Conservation (phyloP, 2,797 vertebrate species). For the Adelosebastes latens region DNA sequence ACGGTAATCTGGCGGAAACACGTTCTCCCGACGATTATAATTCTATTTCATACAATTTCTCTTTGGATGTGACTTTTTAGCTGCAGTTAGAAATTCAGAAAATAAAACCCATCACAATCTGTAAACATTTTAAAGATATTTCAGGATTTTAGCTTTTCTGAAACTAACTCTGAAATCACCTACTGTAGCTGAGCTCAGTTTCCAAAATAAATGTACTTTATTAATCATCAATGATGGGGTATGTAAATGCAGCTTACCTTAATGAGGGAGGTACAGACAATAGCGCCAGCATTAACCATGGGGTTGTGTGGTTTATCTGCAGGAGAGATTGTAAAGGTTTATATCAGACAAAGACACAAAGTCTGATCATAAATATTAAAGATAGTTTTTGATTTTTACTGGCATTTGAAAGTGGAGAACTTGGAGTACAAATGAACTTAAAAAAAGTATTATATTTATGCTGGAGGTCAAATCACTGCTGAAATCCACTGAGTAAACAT, state of each 20-base stretch:
- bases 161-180: background rate
- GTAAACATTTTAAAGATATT: background rate
- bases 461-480: background rate
- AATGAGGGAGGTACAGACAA: constrained; percentile 97
- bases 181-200: background rate
- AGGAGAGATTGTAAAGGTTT: constrained; percentile 34
- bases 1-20: constrained; percentile 56
- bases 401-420: background rate
- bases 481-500: background rate
- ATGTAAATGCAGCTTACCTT: constrained; percentile 86
- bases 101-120: background rate
- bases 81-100: background rate
- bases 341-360: background rate
- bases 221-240: background rate
- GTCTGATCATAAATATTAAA: background rate
- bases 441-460: background rate
- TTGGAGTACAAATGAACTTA: background rate
- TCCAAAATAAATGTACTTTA: background rate
- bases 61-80: background rate
- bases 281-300: constrained; percentile 99
- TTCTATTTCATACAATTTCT: constrained; percentile 5
- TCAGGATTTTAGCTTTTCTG: background rate
- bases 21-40: constrained; percentile 8
- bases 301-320: constrained; percentile 98
- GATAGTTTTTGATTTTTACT: background rate